A percentile compares a stretch with the other conserved stretches of the same genome.
Evolutionary conservation across 2,888 invertebrate species (phyloP).

Genomic region (Drosophila tripunctata): DNA sequence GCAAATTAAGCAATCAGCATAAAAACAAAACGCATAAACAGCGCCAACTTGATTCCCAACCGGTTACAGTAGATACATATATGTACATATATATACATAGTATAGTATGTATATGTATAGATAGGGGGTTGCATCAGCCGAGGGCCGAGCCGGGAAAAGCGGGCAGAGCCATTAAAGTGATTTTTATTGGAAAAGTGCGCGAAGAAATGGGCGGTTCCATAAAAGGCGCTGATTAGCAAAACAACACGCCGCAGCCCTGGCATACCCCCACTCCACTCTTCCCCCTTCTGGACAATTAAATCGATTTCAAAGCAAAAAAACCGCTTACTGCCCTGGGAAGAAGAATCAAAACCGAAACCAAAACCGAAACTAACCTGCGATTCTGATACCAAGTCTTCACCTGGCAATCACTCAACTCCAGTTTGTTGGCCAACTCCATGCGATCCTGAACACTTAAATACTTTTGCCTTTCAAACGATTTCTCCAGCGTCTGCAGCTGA

Average conservation of each 20-base stretch:
- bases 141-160: neutral
- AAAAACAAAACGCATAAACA: constrained; percentile 70
- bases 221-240: constrained; percentile 73
- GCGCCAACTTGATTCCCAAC: constrained; percentile 56
- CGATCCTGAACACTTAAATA: constrained; percentile 98
- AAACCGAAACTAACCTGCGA: constrained; percentile 90
- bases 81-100: no score
- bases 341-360: no score
- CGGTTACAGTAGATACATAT: no score
- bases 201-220: constrained; percentile 74
- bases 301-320: constrained; percentile 26
- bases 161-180: constrained; percentile 56
- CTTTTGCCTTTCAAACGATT: constrained; percentile 98
- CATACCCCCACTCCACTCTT: neutral
- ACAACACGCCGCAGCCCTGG: neutral
- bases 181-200: constrained; percentile 78
- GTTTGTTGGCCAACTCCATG: constrained; percentile 98
- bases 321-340: constrained; percentile 27
- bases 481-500: constrained; percentile 97
- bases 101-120: neutral
- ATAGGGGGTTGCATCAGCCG: neutral
- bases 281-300: constrained; percentile 24
- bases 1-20: constrained; percentile 80
- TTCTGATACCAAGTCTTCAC: constrained; percentile 99
- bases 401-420: constrained; percentile 98